Evolutionary conservation across 2,888 invertebrate genomes (phyloP).

Genomic region (Tenthredo mesomela): DNA sequence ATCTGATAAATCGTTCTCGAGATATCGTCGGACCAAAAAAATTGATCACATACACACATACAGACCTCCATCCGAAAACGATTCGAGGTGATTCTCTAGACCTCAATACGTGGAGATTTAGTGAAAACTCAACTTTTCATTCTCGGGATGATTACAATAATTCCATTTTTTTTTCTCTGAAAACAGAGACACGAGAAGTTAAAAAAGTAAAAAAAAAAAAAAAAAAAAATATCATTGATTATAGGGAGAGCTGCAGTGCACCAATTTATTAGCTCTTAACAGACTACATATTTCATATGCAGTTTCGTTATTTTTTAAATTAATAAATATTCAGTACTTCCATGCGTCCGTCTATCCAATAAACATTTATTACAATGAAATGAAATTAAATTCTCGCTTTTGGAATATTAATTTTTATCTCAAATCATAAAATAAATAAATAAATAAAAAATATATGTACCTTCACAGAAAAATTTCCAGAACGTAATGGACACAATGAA

Average conservation of each 20-base stretch:
- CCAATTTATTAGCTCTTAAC: background rate
- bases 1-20: too few relatives aligned
- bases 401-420: background rate
- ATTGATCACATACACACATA: too few relatives aligned
- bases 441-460: background rate
- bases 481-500: background rate
- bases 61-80: too few relatives aligned
- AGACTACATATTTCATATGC: background rate
- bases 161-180: too few relatives aligned
- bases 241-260: background rate
- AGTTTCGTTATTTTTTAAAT: background rate
- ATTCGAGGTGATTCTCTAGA: too few relatives aligned
- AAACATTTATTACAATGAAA: background rate
- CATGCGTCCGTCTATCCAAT: background rate
- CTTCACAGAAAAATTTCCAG: background rate
- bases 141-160: too few relatives aligned
- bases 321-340: background rate
- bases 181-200: too few relatives aligned
- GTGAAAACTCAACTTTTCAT: too few relatives aligned
- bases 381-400: background rate
- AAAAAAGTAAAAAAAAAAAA: background rate
- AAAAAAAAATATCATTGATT: background rate
- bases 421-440: background rate
- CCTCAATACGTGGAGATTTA: too few relatives aligned
- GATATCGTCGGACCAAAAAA: too few relatives aligned